These are phyloP conservation scores for Aphis craccivora DNA, from an alignment of 1,140 invertebrate genomes.

Conservation along the genomic window DNA sequence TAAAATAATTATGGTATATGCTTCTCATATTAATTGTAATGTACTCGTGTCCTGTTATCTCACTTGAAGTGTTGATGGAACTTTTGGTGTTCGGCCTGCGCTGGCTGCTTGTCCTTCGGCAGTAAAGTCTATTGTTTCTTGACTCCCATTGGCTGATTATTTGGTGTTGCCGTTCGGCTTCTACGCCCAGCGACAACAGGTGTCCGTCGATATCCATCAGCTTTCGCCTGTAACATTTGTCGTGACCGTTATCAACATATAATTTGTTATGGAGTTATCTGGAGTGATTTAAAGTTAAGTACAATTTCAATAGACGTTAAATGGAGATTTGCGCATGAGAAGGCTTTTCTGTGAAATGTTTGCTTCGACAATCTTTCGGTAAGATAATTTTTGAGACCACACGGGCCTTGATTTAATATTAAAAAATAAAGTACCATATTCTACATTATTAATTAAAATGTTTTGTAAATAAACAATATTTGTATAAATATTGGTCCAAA, in stretches of 20 bases:
- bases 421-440: too few relatives aligned
- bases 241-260: not conserved
- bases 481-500: too few relatives aligned
- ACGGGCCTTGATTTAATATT: too few relatives aligned
- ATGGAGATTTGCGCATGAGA: not conserved
- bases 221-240: slow-evolving; percentile 67
- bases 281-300: not conserved
- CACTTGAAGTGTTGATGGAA: slow-evolving; percentile 28
- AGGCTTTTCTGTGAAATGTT: not conserved
- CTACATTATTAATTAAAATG: too few relatives aligned
- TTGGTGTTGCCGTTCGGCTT: slow-evolving; percentile 84
- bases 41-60: not conserved
- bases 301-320: not conserved
- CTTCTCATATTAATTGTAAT: not conserved
- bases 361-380: not conserved
- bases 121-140: slow-evolving; percentile 76
- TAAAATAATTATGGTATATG: not conserved
- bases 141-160: slow-evolving; percentile 88
- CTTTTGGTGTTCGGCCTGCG: slow-evolving; percentile 57
- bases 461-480: too few relatives aligned
- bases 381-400: not conserved
- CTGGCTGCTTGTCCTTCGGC: slow-evolving; percentile 51
- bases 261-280: not conserved
- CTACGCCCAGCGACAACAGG: slow-evolving; percentile 80
- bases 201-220: slow-evolving; percentile 88